Percentiles rank a stretch among this genome's conserved stretches.
phyloP scores from a whole-genome alignment of 2,797 vertebrate genomes.

The Cyclura pinguis region DNA sequence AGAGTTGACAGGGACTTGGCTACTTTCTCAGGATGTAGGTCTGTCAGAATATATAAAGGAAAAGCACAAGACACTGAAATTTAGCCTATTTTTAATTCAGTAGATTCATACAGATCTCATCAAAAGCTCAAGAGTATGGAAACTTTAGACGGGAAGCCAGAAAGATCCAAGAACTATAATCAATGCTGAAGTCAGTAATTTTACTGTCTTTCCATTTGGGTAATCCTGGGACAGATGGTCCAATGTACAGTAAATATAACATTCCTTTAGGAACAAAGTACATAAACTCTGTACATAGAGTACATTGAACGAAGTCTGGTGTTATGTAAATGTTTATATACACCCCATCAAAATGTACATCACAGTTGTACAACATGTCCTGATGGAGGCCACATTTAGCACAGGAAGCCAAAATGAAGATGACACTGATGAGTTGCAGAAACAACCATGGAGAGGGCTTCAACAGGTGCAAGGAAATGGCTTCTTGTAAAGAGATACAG shows the following conservation, averaged over 20 bases:
- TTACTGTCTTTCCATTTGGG: not conserved
- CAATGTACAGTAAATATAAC: not conserved
- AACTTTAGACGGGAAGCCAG: not conserved
- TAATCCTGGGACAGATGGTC: not conserved
- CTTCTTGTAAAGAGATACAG: not conserved
- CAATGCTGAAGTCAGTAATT: not conserved
- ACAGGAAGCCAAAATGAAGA: not conserved
- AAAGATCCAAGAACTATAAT: not conserved
- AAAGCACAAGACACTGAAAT: not conserved
- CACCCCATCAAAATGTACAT: not conserved
- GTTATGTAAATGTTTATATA: not conserved
- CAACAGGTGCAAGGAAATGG: not conserved
- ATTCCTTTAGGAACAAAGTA: not conserved
- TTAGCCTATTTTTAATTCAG: not conserved
- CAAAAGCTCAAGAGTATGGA: not conserved
- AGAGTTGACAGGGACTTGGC: not conserved
- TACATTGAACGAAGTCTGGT: not conserved
- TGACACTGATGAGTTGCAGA: not conserved
- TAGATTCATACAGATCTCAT: not conserved
- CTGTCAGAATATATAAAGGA: not conserved
- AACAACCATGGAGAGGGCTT: not conserved
- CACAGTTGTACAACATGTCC: not conserved
- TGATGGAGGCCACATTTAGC: not conserved
- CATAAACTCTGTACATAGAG: not conserved
- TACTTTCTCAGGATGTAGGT: not conserved